These are phyloP conservation scores for Cyanoramphus novaezelandiae DNA, from an alignment of 2,113 vertebrate species.

Conservation along the genomic window DNA sequence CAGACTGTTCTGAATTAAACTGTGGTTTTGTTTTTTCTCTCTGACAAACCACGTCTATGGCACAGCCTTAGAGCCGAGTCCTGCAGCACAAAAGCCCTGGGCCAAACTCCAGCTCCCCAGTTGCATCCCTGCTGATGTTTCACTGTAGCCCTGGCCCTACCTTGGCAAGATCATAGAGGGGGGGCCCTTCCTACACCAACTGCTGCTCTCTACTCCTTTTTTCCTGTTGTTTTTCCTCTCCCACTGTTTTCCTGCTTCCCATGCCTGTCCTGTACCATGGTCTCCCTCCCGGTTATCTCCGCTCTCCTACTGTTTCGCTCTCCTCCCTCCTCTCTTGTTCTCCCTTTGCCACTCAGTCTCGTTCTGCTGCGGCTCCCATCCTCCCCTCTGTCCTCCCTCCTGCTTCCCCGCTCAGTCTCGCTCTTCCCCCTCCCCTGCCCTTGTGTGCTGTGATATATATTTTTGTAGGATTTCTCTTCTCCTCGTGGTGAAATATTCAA, in stretches of 20 bases:
- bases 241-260: not conserved
- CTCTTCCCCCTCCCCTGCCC: constrained; percentile 34
- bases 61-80: constrained; percentile 21
- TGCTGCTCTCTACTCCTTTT: constrained; percentile 1
- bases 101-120: constrained; percentile 21
- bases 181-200: not conserved
- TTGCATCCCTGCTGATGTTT: not conserved
- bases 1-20: not conserved
- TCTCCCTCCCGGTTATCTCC: not conserved
- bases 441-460: constrained; percentile 81
- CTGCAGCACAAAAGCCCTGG: constrained; percentile 27
- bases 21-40: not conserved
- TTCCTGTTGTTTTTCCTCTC: constrained; percentile 10
- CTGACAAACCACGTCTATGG: not conserved
- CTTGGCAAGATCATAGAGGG: not conserved
- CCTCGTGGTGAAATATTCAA: constrained; percentile 80
- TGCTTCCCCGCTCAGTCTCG: constrained; percentile 16
- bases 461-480: constrained; percentile 84
- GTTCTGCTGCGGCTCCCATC: not conserved
- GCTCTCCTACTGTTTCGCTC: not conserved
- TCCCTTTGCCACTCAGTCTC: not conserved
- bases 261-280: not conserved
- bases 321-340: constrained; percentile 13
- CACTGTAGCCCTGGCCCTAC: not conserved
- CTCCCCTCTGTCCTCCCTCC: not conserved